Percentiles rank a stretch among this genome's conserved stretches.
phyloP scores from a whole-genome alignment of 2,797 vertebrate genomes.

The Hyperoplus immaculatus region DNA sequence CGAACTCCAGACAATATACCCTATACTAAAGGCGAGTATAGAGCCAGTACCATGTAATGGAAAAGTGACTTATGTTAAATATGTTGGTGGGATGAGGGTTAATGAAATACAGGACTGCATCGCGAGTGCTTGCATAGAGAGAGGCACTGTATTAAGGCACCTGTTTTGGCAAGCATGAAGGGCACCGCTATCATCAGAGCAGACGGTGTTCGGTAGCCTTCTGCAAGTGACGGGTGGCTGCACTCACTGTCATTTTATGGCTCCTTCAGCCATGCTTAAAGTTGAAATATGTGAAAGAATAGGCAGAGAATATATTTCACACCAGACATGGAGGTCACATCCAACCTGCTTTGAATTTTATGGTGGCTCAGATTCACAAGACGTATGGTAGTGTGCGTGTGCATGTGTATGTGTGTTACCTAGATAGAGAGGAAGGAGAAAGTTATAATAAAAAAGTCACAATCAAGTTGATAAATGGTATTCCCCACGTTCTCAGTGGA shows the following conservation, averaged over 20 bases:
- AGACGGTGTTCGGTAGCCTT: slow-evolving; percentile 60
- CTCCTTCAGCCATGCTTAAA: slow-evolving; percentile 67
- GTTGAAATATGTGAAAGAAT: slow-evolving; percentile 75
- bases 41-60: no score
- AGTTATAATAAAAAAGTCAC: slow-evolving; percentile 73
- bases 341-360: slow-evolving; percentile 73
- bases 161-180: slow-evolving; percentile 75
- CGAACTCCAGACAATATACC: no score
- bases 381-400: slow-evolving; percentile 16
- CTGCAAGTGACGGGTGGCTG: slow-evolving; percentile 71
- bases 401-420: slow-evolving; percentile 25
- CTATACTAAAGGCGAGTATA: no score
- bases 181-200: slow-evolving; percentile 62
- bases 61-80: no score
- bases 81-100: no score
- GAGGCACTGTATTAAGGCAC: slow-evolving; percentile 13
- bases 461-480: slow-evolving; percentile 68
- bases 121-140: slow-evolving; percentile 8
- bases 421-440: slow-evolving; percentile 23
- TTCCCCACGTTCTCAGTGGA: slow-evolving; percentile 46
- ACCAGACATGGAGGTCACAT: slow-evolving; percentile 71
- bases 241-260: slow-evolving; percentile 70
- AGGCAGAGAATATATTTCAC: slow-evolving; percentile 72
- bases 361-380: slow-evolving; percentile 51
- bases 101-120: slow-evolving; percentile 4